Evolutionary conservation across 92 coral and sea anemone species (phyloP).

Genomic region (Bergia puertoricense): DNA sequence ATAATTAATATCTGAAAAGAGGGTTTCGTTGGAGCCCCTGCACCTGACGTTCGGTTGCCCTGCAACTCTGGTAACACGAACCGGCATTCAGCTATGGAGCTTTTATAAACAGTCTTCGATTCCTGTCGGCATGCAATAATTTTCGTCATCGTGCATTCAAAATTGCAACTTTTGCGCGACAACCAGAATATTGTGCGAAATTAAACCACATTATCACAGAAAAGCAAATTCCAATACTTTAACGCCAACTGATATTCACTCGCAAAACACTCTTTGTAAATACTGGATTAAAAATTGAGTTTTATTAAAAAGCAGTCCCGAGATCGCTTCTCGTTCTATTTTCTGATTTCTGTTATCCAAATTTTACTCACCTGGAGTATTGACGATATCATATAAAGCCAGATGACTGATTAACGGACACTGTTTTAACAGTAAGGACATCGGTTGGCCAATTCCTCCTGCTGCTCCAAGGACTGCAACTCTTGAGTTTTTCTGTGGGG

Average conservation of each 20-base stretch:
- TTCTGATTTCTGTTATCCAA: neutral
- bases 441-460: conserved; percentile 98
- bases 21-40: too few species aligned
- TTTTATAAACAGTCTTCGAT: too few species aligned
- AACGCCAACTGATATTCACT: neutral
- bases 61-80: too few species aligned
- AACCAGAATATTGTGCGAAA: neutral
- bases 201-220: too few species aligned
- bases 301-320: too few species aligned
- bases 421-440: conserved; percentile 92
- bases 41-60: too few species aligned
- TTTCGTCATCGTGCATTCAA: neutral
- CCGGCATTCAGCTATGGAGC: too few species aligned
- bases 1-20: too few species aligned
- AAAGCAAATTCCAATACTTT: neutral
- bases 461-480: conserved; percentile 99
- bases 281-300: neutral
- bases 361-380: conserved; percentile 85
- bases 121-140: too few species aligned
- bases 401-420: conserved; percentile 91
- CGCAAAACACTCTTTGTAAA: neutral
- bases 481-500: conserved; percentile 76
- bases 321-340: neutral
- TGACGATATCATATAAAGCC: conserved; percentile 96
- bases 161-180: neutral